Conservation (phyloP, 2,797 vertebrate species). For the Propithecus deckenii region DNA sequence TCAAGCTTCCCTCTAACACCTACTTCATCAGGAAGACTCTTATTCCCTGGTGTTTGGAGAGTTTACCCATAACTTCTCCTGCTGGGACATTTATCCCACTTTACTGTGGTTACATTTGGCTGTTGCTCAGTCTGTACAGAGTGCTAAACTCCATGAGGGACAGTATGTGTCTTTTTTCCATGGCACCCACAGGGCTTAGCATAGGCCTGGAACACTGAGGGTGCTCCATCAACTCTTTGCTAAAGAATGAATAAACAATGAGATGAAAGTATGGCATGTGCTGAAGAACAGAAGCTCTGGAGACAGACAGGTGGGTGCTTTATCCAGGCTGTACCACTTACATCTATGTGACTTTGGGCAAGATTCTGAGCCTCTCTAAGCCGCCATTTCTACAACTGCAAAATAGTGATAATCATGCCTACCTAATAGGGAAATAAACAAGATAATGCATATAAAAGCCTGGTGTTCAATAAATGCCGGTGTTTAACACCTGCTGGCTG, state of each 20-base stretch:
- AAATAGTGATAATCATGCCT: not conserved
- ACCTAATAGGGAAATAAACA: too few species aligned
- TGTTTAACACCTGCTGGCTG: not conserved
- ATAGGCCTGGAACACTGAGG: not conserved
- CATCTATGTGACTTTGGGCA: not conserved
- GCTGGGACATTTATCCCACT: not conserved
- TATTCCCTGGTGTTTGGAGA: not conserved
- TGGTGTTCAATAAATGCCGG: rapidly evolving
- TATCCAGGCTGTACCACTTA: not conserved
- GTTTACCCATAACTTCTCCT: not conserved
- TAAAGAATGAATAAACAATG: not conserved
- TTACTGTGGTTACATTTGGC: not conserved
- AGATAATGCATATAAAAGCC: not conserved
- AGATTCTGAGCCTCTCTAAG: not conserved
- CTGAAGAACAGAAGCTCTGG: not conserved
- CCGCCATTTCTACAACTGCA: not conserved
- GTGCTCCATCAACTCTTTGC: not conserved
- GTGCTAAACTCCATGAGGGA: not conserved
- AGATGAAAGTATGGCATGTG: not conserved
- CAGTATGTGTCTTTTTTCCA: not conserved
- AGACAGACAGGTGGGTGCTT: not conserved
- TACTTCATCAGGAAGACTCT: not conserved
- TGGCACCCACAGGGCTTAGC: not conserved
- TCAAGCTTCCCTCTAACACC: not conserved
- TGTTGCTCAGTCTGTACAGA: not conserved